Evolutionary conservation across 2,113 vertebrate species (phyloP), one percentile per base, ranked within the genome.

Genomic region (Catharus minimus): DNA sequence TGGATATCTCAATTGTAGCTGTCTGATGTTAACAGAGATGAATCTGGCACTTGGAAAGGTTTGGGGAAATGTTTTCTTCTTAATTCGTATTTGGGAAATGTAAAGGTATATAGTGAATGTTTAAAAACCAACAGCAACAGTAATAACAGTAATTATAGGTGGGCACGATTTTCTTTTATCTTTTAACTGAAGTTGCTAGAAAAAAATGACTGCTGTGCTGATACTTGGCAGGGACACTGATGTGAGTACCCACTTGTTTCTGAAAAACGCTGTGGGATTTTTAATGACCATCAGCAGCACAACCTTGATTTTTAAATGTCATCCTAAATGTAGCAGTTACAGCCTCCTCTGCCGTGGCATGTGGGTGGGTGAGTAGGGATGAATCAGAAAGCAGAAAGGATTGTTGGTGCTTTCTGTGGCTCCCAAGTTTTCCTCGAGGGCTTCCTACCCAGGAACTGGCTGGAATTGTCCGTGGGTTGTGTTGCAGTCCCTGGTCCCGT

Each of bases 271-370:
- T 30, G n/a, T 67, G 89, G 88, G 92, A 46, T 94, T 96, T 93
- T 94, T 93, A 95, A 95, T 95, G 94, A 68, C 94, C 93, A 88
- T 74, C 94, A 88, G 73, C 92, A 75, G 38, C 78, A 65, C 83
- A 93, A 94, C 93, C 92, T 93, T 86, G 92, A 95, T 93, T 95
- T 93, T 92, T 92, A 93, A 95, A 93, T 95, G 92, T 95, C 93
- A 92, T 92, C 86, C 90, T 92, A 94, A 95, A 94, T 91, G 93
- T 89, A 68, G 93, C 85, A 47, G 71, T 61, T 76, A 71, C 90
- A 90, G 53, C 90, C 94, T 94, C 95, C 92, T 90, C 93, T 95
- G 90, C 90, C 0, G 0, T 86, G 69, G 53, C 58, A 24, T 39
- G 90, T 92, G 92, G 92, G 91, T 66, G 94, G 88, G 57, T 73